These are phyloP conservation scores for Acanthaster planci DNA, from an alignment of 35 echinoderm and acorn worm genomes.

Conservation along the genomic window DNA sequence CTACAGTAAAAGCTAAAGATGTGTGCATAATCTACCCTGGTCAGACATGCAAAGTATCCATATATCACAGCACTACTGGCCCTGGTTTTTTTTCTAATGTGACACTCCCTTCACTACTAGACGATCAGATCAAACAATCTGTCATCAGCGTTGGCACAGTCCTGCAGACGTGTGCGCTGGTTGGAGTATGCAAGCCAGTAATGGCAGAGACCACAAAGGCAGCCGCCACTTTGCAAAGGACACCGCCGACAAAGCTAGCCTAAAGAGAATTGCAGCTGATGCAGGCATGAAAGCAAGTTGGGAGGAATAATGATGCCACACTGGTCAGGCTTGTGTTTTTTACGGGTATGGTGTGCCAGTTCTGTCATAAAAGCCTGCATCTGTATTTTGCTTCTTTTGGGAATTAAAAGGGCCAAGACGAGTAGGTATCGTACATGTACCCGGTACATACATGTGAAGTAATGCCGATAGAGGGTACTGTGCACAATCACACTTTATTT, in stretches of 20 bases:
- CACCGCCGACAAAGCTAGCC: constrained; percentile 29
- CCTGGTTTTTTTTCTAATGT: constrained; percentile 8
- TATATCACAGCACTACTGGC: not conserved
- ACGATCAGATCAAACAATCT: constrained; percentile 31
- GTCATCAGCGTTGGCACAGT: not conserved
- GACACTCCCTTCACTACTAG: constrained; percentile 9
- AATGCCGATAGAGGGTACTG: too few relatives aligned
- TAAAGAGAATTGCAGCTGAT: constrained; percentile 33
- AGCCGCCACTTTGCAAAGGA: constrained; percentile 22
- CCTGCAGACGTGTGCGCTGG: not conserved
- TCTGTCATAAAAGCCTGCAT: not conserved
- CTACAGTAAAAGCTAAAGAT: not conserved
- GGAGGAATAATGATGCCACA: constrained; percentile 9
- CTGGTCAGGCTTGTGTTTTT: not conserved
- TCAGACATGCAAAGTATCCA: constrained; percentile 14
- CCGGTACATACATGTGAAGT: too few relatives aligned
- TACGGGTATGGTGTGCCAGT: constrained; percentile 15
- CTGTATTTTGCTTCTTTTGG: too few relatives aligned
- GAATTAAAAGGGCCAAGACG: too few relatives aligned
- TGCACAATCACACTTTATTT: too few relatives aligned
- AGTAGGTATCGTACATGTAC: too few relatives aligned
- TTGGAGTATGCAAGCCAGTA: constrained; percentile 14
- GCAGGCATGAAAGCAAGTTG: constrained; percentile 10
- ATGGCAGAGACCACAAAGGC: constrained; percentile 24
- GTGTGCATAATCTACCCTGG: constrained; percentile 20